Conservation (phyloP, 2,113 vertebrate genomes). For the Aphelocoma coerulescens region DNA sequence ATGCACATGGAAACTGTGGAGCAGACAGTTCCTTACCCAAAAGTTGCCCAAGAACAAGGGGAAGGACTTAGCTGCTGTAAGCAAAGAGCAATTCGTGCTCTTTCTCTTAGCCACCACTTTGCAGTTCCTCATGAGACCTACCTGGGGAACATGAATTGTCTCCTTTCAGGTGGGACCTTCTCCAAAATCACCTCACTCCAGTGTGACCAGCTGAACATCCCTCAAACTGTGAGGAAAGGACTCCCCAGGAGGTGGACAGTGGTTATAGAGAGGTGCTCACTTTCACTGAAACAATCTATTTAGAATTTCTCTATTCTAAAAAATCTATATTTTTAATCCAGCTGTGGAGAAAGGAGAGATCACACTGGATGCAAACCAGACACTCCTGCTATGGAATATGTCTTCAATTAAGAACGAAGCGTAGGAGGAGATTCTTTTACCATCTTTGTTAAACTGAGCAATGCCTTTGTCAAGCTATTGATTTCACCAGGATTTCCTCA, state of each 20-base stretch:
- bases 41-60: neutral
- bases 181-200: neutral
- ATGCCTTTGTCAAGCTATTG: neutral
- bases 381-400: neutral
- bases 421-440: neutral
- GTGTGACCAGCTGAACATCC: neutral
- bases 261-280: neutral
- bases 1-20: accelerated
- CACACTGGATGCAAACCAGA: neutral
- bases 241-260: neutral
- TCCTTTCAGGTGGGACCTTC: neutral
- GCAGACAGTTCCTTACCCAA: neutral
- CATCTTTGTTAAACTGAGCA: neutral
- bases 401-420: neutral
- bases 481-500: neutral
- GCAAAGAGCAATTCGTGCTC: neutral
- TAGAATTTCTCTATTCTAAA: neutral
- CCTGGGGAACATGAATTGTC: accelerated
- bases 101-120: neutral
- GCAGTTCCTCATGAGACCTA: neutral
- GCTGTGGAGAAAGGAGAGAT: neutral
- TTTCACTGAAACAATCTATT: neutral
- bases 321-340: neutral
- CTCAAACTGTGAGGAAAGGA: neutral
- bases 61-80: neutral